Evolutionary conservation across 2,797 vertebrate species (phyloP), one percentile per base, ranked within the genome.

Genomic region (Alca torda): DNA sequence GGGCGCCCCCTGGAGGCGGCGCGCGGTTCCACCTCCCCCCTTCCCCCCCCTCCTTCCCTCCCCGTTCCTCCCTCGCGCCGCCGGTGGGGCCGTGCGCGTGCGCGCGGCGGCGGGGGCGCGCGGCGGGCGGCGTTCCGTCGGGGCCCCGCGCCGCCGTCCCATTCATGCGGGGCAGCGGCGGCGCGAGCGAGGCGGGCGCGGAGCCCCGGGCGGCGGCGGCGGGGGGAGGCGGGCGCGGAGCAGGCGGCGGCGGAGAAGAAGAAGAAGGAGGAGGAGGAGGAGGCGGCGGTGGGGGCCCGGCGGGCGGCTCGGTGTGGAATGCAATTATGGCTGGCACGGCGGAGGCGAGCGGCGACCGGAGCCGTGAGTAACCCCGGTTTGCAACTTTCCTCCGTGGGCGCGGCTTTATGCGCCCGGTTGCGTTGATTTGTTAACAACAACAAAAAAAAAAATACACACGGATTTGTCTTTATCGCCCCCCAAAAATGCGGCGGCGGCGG

Each of bases 121-220:
- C 83, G 84, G 89, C 83, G 84, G 84, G 90, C 84, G 84, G 84
- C 72, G 90, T 78, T 92, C 90, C 53, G 84, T 77, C 90, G 90
- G 90, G 90, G 84, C 73, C 90, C 60, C 84, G 84, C 90, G 84
- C 90, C 90, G 84, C 85, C 79, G 85, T 88, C 90, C 90, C 90
- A 92, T 88, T 92, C 85, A 92, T 92, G 90, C 90, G 70, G 81
- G 88, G 56, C 75, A 68, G 68, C 87, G 63, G 76, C 84, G 64
- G 74, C 78, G 69, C 19, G 86, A 68, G 86, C 90, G 43, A 84
- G 96, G 92, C 87, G 86, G 81, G 65, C 33, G 61, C 68, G 86
- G n/a, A 51, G 53, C 61, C 60, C 41, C 41, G 37, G 80, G 67
- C 96, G 98, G 98, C 98, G 33, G 56, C 56, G 70, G 56, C 35